phyloP scores from a whole-genome alignment of 2,888 invertebrate species.

The Ectemnius cavifrons region DNA sequence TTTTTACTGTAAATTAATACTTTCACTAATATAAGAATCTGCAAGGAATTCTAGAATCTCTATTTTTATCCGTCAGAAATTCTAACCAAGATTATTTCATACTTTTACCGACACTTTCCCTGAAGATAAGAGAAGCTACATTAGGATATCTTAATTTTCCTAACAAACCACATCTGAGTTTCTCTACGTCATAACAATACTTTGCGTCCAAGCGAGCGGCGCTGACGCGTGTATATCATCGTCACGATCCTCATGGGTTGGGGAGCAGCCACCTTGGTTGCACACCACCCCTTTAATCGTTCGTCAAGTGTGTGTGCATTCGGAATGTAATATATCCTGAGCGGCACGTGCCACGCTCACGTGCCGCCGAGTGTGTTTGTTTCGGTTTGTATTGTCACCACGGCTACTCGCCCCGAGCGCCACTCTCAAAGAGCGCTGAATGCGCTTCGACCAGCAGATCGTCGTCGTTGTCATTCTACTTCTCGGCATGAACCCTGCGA shows the following conservation, averaged over 20 bases:
- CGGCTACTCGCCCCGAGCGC: conserved; percentile 63
- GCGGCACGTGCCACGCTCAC: conserved; percentile 79
- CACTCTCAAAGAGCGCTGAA: conserved; percentile 19
- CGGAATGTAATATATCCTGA: conserved; percentile 77
- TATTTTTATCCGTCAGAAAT: no score
- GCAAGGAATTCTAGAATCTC: no score
- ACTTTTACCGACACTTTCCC: no score
- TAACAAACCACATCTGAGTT: no score
- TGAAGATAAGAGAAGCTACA: no score
- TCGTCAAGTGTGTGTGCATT: conserved; percentile 76
- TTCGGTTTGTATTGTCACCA: conserved; percentile 78
- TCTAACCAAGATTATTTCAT: no score
- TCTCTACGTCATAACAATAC: no score
- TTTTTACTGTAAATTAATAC: no score
- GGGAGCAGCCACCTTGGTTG: conserved; percentile 15
- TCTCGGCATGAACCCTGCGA: background rate
- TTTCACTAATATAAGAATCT: no score
- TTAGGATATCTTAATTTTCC: no score
- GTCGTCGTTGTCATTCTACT: background rate
- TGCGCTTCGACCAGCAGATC: no score
- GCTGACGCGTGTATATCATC: conserved; percentile 46
- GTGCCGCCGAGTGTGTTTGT: conserved; percentile 77
- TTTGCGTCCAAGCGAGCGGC: no score
- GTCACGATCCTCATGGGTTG: conserved; percentile 52
- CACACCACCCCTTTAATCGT: conserved; percentile 71